Percentiles rank a stretch among this genome's conserved stretches.
Evolutionary conservation across 2,113 vertebrate species (phyloP).

Genomic region (Cyprinodon tularosa): DNA sequence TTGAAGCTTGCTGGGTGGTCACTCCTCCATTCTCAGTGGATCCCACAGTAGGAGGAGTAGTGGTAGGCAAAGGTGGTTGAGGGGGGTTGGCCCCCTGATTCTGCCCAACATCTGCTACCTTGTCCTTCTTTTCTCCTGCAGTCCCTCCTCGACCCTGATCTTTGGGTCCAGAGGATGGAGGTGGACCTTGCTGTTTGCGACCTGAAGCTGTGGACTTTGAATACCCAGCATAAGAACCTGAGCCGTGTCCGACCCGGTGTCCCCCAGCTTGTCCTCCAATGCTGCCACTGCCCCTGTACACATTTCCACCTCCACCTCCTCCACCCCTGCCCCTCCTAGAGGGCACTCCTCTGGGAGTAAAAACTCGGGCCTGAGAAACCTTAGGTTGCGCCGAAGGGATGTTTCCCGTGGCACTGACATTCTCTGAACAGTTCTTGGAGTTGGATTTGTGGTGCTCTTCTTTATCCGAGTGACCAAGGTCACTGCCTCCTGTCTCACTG

Average conservation of each 20-base stretch:
- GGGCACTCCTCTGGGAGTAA: constrained; percentile 90
- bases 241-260: constrained; percentile 70
- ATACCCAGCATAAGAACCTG: constrained; percentile 70
- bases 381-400: constrained; percentile 68
- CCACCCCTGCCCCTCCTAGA: constrained; percentile 89
- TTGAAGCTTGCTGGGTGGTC: constrained; percentile 49
- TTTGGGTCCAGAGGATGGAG: constrained; percentile 66
- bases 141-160: constrained; percentile 66
- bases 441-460: constrained; percentile 79
- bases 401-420: constrained; percentile 30
- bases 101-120: constrained; percentile 64
- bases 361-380: constrained; percentile 84
- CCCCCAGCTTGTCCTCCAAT: constrained; percentile 67
- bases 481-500: constrained; percentile 87
- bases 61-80: constrained; percentile 40
- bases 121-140: constrained; percentile 79
- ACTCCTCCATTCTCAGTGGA: constrained; percentile 72
- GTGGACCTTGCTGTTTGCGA: constrained; percentile 74
- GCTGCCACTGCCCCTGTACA: constrained; percentile 69
- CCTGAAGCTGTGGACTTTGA: constrained; percentile 65
- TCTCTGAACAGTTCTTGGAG: constrained; percentile 72
- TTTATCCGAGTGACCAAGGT: constrained; percentile 87
- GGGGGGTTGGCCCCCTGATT: constrained; percentile 66
- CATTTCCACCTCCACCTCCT: constrained; percentile 71
- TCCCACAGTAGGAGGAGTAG: constrained; percentile 32